A percentile compares a stretch with the other conserved stretches of the same genome.
Conservation (phyloP, 64 coral and sea anemone genomes). For the Actinia equina region DNA sequence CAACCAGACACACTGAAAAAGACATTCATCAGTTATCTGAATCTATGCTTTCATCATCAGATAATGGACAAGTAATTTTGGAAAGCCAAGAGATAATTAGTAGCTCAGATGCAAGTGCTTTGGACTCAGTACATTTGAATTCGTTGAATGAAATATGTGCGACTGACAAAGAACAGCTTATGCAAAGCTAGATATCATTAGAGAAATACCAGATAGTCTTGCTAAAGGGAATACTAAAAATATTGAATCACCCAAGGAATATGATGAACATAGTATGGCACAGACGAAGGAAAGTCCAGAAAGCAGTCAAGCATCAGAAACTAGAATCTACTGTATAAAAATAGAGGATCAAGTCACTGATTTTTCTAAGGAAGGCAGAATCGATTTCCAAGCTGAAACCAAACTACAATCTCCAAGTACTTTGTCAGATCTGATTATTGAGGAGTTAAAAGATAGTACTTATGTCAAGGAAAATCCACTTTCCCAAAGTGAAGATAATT, state of each 20-base stretch:
- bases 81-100: background rate
- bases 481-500: background rate
- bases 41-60: background rate
- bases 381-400: background rate
- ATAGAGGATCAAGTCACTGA: conserved; percentile 13
- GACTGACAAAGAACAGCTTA: background rate
- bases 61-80: background rate
- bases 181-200: background rate
- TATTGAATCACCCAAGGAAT: background rate
- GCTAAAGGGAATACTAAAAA: background rate
- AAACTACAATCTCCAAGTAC: background rate
- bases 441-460: background rate
- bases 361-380: background rate
- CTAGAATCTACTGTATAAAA: conserved; percentile 8
- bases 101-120: background rate
- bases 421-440: background rate
- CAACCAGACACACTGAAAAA: background rate
- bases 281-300: background rate
- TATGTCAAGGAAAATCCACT: background rate
- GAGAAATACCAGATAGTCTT: background rate
- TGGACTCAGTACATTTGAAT: background rate
- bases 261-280: background rate
- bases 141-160: background rate
- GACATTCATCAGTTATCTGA: background rate
- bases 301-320: background rate